Evolutionary conservation across 53 echinoderm and acorn worm genomes (phyloP).

Genomic region (Patiria pectinifera): DNA sequence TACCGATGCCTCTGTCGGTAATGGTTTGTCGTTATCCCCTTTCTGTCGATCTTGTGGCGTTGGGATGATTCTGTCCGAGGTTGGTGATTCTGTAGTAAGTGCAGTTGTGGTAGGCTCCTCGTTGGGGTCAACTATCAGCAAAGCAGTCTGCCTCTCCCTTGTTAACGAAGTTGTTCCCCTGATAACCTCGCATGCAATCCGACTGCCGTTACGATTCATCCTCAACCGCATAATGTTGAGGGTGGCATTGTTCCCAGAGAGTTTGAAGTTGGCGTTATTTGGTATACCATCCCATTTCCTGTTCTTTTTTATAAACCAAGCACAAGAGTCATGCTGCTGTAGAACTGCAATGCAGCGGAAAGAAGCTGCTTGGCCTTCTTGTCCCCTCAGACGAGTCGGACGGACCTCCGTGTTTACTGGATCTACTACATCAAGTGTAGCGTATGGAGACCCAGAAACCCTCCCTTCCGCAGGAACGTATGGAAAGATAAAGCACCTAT

Average conservation of each 20-base stretch:
- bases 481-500: neutral
- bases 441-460: neutral
- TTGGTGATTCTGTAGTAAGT: neutral
- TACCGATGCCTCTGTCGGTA: too few relatives aligned
- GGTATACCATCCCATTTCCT: neutral
- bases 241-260: neutral
- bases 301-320: neutral
- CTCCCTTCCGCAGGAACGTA: neutral
- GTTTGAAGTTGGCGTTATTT: neutral
- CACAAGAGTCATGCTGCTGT: neutral
- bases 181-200: neutral
- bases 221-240: neutral
- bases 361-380: neutral
- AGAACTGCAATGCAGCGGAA: neutral
- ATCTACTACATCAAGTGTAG: neutral
- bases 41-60: neutral
- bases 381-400: neutral
- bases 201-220: neutral
- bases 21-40: too few relatives aligned
- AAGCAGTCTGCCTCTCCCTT: neutral
- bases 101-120: neutral
- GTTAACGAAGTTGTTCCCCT: neutral
- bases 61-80: neutral
- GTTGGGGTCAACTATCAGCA: neutral
- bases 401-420: neutral